Conservation (phyloP, 35 echinoderm and acorn worm species). For the Ptychodera flava region DNA sequence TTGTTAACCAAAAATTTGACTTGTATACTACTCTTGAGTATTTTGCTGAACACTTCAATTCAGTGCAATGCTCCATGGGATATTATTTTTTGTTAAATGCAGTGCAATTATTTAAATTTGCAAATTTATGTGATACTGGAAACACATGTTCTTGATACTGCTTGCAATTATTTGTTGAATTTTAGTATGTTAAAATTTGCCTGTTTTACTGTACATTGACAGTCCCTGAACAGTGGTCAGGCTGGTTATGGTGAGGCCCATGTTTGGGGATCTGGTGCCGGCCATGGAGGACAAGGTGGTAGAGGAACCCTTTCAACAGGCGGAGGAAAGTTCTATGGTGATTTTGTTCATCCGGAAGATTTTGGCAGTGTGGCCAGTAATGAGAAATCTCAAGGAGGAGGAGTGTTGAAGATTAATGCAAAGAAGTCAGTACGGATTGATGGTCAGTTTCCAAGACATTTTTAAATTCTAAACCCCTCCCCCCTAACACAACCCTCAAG, state of each 20-base stretch:
- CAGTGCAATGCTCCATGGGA: too few relatives aligned
- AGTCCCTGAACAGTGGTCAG: not conserved
- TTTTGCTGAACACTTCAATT: too few relatives aligned
- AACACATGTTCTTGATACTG: too few relatives aligned
- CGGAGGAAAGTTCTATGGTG: slow-evolving; percentile 50
- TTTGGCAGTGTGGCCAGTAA: slow-evolving; percentile 59
- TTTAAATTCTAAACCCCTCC: not conserved
- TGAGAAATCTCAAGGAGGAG: slow-evolving; percentile 31
- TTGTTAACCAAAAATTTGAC: too few relatives aligned
- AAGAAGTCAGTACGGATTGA: slow-evolving; percentile 15
- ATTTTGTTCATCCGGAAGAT: slow-evolving; percentile 36
- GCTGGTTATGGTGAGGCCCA: slow-evolving; percentile 5
- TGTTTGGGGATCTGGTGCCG: slow-evolving; percentile 22
- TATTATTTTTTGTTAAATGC: too few relatives aligned
- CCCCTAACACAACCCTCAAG: not conserved
- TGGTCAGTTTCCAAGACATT: slow-evolving; percentile 21
- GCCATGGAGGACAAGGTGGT: slow-evolving; percentile 59
- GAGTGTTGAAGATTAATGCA: slow-evolving; percentile 25
- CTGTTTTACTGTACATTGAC: too few relatives aligned
- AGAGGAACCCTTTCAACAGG: slow-evolving; percentile 20
- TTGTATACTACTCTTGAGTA: too few relatives aligned
- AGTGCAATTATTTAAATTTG: too few relatives aligned
- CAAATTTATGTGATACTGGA: too few relatives aligned
- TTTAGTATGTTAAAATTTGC: too few relatives aligned
- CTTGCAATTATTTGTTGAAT: too few relatives aligned